These are phyloP conservation scores for Oreochromis niloticus DNA, from an alignment of 2,113 vertebrate species.

Conservation along the genomic window DNA sequence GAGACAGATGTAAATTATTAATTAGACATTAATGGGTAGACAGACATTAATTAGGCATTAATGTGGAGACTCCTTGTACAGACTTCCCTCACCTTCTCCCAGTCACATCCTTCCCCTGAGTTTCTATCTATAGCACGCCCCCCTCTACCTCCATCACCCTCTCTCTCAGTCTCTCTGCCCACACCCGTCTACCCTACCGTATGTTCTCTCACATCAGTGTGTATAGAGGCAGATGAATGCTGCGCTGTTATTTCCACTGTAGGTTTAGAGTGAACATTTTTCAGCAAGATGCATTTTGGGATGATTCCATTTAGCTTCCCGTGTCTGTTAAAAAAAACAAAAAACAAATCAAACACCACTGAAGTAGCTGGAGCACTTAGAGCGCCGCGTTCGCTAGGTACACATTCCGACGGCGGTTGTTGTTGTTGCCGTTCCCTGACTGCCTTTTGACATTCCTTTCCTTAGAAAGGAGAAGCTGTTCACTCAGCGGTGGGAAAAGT, in stretches of 20 bases:
- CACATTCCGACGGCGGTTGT: neutral
- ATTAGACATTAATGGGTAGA: constrained; percentile 51
- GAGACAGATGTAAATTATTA: constrained; percentile 49
- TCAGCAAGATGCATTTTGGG: neutral
- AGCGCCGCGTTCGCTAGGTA: neutral
- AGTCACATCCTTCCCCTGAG: constrained; percentile 26
- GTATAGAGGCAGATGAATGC: neutral
- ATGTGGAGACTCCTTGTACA: constrained; percentile 35
- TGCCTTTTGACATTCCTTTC: neutral
- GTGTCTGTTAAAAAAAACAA: neutral
- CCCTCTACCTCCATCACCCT: neutral
- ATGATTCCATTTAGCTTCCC: neutral
- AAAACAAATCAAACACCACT: neutral
- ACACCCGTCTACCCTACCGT: neutral
- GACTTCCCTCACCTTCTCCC: constrained; percentile 9
- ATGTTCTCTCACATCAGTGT: neutral
- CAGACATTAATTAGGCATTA: constrained; percentile 62
- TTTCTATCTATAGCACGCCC: constrained; percentile 10
- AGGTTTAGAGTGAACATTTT: neutral
- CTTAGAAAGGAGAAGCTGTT: neutral
- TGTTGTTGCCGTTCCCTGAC: neutral
- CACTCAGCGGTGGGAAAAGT: neutral
- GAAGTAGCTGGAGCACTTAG: neutral
- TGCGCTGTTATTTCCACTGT: neutral
- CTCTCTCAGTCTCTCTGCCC: neutral